Conservation (phyloP, 2,797 vertebrate species). For the Calcarius lapponicus region DNA sequence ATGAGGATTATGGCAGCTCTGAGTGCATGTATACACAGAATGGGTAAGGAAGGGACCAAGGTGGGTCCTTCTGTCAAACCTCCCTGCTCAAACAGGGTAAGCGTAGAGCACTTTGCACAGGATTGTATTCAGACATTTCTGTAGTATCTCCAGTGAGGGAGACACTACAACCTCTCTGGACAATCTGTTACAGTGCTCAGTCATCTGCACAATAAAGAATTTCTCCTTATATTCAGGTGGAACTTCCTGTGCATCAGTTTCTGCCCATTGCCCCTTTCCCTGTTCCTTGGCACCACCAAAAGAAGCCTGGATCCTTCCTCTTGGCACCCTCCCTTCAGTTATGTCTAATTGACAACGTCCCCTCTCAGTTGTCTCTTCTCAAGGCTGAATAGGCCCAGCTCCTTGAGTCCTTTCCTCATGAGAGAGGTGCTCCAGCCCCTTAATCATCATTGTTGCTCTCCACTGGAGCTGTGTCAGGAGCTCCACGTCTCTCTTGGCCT, state of each 20-base stretch:
- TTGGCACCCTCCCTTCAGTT: neutral
- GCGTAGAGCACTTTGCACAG: neutral
- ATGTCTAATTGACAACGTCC: neutral
- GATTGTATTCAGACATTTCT: neutral
- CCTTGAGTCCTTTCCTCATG: neutral
- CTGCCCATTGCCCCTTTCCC: neutral
- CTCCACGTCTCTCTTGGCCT: neutral
- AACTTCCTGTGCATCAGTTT: neutral
- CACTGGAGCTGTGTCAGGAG: neutral
- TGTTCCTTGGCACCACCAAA: neutral
- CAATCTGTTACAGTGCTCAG: neutral
- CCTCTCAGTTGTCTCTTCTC: neutral
- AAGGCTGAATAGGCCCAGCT: neutral
- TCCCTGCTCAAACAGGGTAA: neutral
- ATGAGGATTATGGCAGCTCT: neutral
- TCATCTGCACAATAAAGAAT: neutral
- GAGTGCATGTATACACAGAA: neutral
- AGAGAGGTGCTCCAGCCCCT: neutral
- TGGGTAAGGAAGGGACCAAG: neutral
- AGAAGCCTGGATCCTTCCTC: neutral
- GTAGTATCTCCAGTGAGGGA: neutral
- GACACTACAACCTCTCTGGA: neutral
- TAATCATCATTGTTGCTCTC: neutral
- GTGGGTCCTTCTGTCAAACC: neutral
- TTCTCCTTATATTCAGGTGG: neutral